Percentiles rank a stretch among this genome's conserved stretches.
Conservation (phyloP, 2,797 vertebrate genomes). For the Oreortyx pictus region DNA sequence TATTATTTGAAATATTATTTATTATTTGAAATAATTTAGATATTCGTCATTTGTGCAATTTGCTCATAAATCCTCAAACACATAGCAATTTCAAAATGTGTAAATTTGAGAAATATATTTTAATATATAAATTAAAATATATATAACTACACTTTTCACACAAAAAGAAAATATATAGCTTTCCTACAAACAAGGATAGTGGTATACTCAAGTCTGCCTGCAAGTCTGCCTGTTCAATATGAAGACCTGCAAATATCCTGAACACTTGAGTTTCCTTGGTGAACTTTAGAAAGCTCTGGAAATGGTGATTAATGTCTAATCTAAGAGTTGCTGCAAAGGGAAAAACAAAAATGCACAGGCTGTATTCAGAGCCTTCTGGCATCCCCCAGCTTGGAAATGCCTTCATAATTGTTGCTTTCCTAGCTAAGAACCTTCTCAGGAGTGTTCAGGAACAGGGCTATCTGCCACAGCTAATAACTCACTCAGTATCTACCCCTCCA, state of each 20-base stretch:
- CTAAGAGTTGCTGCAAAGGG: slow-evolving; percentile 32
- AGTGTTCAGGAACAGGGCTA: slow-evolving; percentile 77
- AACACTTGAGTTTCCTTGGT: slow-evolving; percentile 61
- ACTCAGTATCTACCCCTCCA: slow-evolving; percentile 78
- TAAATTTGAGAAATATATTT: not conserved
- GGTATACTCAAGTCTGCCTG: not conserved
- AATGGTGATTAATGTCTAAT: slow-evolving; percentile 72
- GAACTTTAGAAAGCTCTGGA: slow-evolving; percentile 71
- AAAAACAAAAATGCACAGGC: slow-evolving; percentile 28
- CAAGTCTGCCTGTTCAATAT: not conserved
- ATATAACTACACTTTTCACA: not conserved
- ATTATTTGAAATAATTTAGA: not conserved
- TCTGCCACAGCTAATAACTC: slow-evolving; percentile 82
- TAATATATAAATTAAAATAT: too few relatives aligned
- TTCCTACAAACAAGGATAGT: not conserved
- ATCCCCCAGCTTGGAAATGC: slow-evolving; percentile 64
- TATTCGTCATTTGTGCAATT: not conserved
- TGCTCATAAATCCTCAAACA: not conserved
- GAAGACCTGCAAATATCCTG: slow-evolving; percentile 22
- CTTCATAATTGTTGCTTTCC: slow-evolving; percentile 70
- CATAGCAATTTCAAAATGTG: not conserved
- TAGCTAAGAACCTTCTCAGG: slow-evolving; percentile 71
- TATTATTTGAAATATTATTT: too few relatives aligned
- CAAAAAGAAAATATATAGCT: not conserved
- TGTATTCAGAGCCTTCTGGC: slow-evolving; percentile 57